Evolutionary conservation across 2,113 vertebrate species (phyloP).

Genomic region (Geococcyx californianus): DNA sequence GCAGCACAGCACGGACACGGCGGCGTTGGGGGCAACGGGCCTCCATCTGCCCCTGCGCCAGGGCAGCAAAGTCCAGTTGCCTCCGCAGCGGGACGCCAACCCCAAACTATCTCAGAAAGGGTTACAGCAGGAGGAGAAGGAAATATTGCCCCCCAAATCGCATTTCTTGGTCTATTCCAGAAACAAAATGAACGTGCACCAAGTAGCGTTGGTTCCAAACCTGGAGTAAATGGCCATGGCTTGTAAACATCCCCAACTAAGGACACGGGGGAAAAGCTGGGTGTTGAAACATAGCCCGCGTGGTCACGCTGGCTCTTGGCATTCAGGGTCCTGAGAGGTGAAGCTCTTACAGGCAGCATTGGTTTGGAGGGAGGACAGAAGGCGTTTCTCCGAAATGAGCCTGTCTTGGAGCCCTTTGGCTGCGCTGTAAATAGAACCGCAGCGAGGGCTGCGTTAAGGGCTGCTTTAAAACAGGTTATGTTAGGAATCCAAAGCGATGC

Average conservation of each 20-base stretch:
- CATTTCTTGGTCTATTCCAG: neutral
- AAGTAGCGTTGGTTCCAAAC: neutral
- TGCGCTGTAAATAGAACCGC: neutral
- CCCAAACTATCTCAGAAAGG: neutral
- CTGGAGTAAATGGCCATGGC: neutral
- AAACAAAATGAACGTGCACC: neutral
- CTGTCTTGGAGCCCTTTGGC: neutral
- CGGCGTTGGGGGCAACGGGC: neutral
- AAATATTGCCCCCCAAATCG: neutral
- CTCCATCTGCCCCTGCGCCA: neutral
- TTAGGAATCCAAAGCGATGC: neutral
- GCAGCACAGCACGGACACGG: neutral
- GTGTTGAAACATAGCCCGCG: fast-evolving
- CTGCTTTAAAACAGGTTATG: neutral
- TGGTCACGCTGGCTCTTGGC: neutral
- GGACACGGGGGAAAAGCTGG: neutral
- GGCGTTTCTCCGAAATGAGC: neutral
- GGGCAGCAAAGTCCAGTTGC: neutral
- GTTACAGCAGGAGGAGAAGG: neutral
- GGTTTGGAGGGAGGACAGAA: neutral
- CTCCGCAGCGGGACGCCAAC: neutral
- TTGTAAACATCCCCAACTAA: neutral
- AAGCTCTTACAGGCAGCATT: neutral
- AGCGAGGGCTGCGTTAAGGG: neutral
- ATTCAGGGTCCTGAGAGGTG: neutral